These are phyloP conservation scores for Idaea straminata DNA, from an alignment of 2,888 invertebrate species.

Conservation along the genomic window DNA sequence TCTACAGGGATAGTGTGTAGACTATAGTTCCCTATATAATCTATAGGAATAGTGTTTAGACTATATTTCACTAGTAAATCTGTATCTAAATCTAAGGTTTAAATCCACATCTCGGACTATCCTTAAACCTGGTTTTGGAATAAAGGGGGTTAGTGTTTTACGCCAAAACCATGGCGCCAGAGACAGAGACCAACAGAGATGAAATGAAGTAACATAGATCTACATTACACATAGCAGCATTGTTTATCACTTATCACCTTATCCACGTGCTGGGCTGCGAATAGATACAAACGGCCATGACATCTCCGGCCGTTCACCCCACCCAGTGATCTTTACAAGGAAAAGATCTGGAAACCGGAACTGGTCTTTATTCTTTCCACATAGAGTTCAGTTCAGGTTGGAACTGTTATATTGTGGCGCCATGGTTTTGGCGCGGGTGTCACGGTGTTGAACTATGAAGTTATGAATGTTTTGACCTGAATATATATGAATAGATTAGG, in stretches of 20 bases:
- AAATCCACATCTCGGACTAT: too few species aligned
- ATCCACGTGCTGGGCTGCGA: constrained; percentile 41
- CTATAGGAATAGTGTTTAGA: too few species aligned
- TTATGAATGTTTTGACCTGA: constrained; percentile 2
- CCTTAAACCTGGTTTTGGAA: too few species aligned
- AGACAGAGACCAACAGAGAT: too few species aligned
- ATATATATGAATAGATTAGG: neutral
- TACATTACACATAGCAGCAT: constrained; percentile 31
- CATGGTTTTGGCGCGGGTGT: constrained; percentile 10
- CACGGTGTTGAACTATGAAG: constrained; percentile 17
- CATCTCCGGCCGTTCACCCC: constrained; percentile 68
- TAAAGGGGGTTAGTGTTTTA: too few species aligned
- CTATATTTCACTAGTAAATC: too few species aligned
- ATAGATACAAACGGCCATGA: constrained; percentile 55
- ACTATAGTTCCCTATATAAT: too few species aligned
- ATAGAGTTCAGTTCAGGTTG: constrained; percentile 6
- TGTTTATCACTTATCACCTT: constrained; percentile 39
- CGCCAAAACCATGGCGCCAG: too few species aligned
- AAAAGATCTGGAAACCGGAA: constrained; percentile 50
- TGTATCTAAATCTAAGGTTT: too few species aligned
- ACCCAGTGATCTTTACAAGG: constrained; percentile 52
- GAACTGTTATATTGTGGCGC: constrained; percentile 18
- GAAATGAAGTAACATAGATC: neutral
- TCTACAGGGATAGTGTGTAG: too few species aligned
- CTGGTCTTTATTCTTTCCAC: constrained; percentile 36